A percentile compares a stretch with the other conserved stretches of the same genome.
phyloP scores from a whole-genome alignment of 2,888 invertebrate genomes.

The Clivina fossor region DNA sequence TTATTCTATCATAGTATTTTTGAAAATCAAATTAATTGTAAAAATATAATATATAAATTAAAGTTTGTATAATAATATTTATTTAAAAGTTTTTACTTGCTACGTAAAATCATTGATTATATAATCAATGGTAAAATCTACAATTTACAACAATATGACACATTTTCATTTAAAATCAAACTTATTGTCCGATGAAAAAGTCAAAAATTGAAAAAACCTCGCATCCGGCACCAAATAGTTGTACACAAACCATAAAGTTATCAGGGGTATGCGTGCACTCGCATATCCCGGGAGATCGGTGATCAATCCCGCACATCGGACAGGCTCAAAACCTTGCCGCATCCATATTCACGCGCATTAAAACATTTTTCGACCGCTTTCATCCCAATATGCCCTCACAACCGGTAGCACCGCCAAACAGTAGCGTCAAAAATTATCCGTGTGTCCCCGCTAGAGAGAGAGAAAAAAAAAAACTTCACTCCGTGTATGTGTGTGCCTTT shows the following conservation, averaged over 20 bases:
- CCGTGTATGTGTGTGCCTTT: no score
- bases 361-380: slow-evolving; percentile 40
- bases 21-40: no score
- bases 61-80: no score
- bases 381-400: slow-evolving; percentile 37
- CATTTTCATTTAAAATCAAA: no score
- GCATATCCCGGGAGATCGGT: slow-evolving; percentile 36
- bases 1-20: no score
- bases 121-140: no score
- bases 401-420: slow-evolving; percentile 23
- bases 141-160: no score
- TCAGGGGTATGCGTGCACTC: not conserved
- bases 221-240: not conserved
- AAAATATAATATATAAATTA: no score
- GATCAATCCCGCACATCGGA: slow-evolving; percentile 41
- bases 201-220: slow-evolving; percentile 21
- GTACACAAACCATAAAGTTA: not conserved
- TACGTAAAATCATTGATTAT: no score
- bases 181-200: slow-evolving; percentile 12
- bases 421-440: slow-evolving; percentile 28
- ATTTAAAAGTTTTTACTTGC: no score
- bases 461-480: no score
- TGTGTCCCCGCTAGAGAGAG: slow-evolving; percentile 1
- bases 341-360: slow-evolving; percentile 42
- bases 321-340: slow-evolving; percentile 38